Percentiles rank a stretch among this genome's conserved stretches.
These are phyloP conservation scores for Drosophila bocki DNA, from an alignment of 1,140 invertebrate species.

Conservation along the genomic window DNA sequence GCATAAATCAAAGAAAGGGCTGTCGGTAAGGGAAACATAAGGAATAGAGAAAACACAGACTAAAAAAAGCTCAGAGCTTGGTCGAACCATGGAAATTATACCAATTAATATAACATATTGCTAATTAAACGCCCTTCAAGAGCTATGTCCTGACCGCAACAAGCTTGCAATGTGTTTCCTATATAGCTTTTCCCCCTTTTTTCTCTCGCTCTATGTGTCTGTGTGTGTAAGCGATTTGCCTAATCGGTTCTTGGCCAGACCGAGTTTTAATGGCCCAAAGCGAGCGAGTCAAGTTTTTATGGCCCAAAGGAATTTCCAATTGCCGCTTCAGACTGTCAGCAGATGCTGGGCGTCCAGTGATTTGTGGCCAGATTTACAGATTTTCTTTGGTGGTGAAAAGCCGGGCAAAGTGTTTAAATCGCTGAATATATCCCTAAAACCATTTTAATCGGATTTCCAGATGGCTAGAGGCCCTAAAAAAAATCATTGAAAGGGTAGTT, in stretches of 20 bases:
- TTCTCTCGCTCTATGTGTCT: background rate
- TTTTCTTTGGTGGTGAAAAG: constrained; percentile 5
- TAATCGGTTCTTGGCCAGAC: constrained; percentile 25
- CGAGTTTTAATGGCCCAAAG: constrained; percentile 51
- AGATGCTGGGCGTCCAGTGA: constrained; percentile 44
- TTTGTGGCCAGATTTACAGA: constrained; percentile 46
- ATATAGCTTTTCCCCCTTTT: background rate
- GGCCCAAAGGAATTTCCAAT: constrained; percentile 60
- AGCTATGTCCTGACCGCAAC: constrained; percentile 16
- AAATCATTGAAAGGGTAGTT: background rate
- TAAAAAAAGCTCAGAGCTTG: background rate
- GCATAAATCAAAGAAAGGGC: constrained; percentile 16
- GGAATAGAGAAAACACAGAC: background rate
- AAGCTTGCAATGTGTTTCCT: constrained; percentile 15
- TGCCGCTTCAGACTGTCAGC: constrained; percentile 59
- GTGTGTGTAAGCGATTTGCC: constrained; percentile 29
- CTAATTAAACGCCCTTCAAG: constrained; percentile 67
- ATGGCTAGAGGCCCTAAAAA: background rate
- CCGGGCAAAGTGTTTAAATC: constrained; percentile 4
- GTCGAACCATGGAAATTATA: constrained; percentile 46
- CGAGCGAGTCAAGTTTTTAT: constrained; percentile 47
- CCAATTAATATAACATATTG: constrained; percentile 68
- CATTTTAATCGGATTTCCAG: background rate
- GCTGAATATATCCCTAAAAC: constrained; percentile 1
- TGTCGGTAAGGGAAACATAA: too few relatives aligned